Evolutionary conservation across 2,113 vertebrate genomes (phyloP), one percentile per base, ranked within the genome.

Genomic region (Vicugna pacos): DNA sequence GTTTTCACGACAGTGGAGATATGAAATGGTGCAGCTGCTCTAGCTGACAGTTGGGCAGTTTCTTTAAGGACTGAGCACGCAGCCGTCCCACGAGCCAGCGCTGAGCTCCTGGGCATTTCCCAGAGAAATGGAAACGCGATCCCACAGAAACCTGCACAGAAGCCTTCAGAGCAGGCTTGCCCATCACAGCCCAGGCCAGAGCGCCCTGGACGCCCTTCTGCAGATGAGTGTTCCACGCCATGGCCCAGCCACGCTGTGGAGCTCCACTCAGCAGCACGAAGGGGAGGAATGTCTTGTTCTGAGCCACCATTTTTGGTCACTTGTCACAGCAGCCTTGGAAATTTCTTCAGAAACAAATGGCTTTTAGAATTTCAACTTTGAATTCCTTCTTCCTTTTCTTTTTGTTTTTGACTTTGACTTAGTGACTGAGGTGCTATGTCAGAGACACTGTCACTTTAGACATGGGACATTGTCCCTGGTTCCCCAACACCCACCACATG

Each of bases 31-130:
- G 22, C 32, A 35, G 50, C 46, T 20, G 16, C 60, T 30, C 48
- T 28, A n/a, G n/a, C 26, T 38, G 42, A 17, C 7, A 54, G 62
- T 15, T n/a, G 19, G n/a, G 24, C 28, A 42, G 19, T 32, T 72
- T 35, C 69, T 52, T 80, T n/a, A 8, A 62, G 35, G 48, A 12
- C 38, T 35, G 15, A 42, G 4, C 14, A 56, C 14, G 15, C 35
- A n/a, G 15, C n/a, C 11, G 6, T 0, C 4, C 4, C 1, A 6
- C 3, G 8, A 65, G 2, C n/a, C 3, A 9, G 15, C 3, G 3
- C 6, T 42, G 56, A 2, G 46, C 4, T 56, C 28, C 12, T 35
- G 22, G 17, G 50, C 35, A 2, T 28, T 35, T 38, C 50, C 60
- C 7, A 22, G 48, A 48, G 52, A 6, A 48, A 28, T 5, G 30